Conservation (phyloP, 2,113 vertebrate genomes). For the Ictalurus furcatus region DNA sequence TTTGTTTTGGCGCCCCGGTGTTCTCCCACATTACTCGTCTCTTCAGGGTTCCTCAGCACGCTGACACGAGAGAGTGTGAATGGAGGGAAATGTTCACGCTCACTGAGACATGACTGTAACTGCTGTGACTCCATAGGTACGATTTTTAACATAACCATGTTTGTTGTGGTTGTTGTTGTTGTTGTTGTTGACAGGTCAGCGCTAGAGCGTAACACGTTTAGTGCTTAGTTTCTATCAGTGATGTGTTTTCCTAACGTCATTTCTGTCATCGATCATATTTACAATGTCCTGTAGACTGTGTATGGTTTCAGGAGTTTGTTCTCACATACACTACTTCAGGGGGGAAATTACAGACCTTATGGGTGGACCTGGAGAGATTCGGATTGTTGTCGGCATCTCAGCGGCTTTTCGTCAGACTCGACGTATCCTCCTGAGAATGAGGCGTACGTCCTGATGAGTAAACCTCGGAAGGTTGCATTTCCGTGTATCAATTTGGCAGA, state of each 20-base stretch:
- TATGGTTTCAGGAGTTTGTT: background rate
- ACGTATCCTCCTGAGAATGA: too few species aligned
- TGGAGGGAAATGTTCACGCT: background rate
- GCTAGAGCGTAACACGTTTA: background rate
- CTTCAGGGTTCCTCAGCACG: background rate
- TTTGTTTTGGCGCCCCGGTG: constrained; percentile 30
- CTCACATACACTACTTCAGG: background rate
- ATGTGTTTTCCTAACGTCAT: background rate
- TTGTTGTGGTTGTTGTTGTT: too few species aligned
- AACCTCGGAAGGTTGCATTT: background rate
- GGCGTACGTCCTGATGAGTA: background rate
- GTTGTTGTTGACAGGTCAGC: background rate
- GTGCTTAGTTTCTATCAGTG: background rate
- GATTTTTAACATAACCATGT: background rate
- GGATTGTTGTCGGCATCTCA: background rate
- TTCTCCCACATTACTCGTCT: constrained; percentile 25
- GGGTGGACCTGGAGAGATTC: background rate
- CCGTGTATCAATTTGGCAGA: background rate
- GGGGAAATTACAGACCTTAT: too few species aligned
- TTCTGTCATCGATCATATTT: background rate
- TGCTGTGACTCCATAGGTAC: background rate
- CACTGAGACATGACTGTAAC: too few species aligned
- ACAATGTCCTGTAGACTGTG: background rate
- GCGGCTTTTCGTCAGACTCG: background rate
- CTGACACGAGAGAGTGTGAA: constrained; percentile 6